phyloP scores from a whole-genome alignment of 2,797 vertebrate genomes.

The Buceros bicornis region DNA sequence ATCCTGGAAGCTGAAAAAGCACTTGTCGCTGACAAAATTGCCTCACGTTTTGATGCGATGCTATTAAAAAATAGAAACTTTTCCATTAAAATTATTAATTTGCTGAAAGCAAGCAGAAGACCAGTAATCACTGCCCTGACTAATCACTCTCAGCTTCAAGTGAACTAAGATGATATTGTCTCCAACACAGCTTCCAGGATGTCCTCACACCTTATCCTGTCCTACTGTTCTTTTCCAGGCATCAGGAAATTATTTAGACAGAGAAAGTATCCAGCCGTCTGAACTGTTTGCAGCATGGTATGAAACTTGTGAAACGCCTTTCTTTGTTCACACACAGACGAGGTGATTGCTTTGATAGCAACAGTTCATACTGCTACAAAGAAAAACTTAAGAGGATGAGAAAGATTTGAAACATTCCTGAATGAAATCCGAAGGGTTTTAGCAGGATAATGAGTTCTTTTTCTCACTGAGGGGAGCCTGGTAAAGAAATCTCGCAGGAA shows the following conservation, averaged over 20 bases:
- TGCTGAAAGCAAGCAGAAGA: neutral
- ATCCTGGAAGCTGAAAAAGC: neutral
- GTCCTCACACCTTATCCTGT: neutral
- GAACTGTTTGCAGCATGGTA: neutral
- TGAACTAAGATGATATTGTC: neutral
- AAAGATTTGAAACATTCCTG: conserved; percentile 62
- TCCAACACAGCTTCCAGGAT: neutral
- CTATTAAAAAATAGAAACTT: neutral
- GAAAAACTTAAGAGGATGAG: conserved; percentile 48
- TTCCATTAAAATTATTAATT: neutral
- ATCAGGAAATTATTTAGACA: neutral
- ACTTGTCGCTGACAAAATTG: neutral
- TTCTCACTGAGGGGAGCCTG: conserved; percentile 30
- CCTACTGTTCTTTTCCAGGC: neutral
- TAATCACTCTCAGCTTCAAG: neutral
- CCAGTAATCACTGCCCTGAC: neutral
- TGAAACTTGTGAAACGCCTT: neutral
- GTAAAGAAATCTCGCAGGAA: conserved; percentile 4
- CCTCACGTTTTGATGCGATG: neutral
- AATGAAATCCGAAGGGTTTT: conserved; percentile 58
- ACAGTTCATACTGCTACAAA: conserved; percentile 45
- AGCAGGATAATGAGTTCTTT: conserved; percentile 47
- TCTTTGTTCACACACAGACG: conserved; percentile 20
- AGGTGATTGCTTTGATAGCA: conserved; percentile 62
- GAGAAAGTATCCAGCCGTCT: neutral